Evolutionary conservation across 92 coral and sea anemone species (phyloP).

Genomic region (Epizoanthus rinbou): DNA sequence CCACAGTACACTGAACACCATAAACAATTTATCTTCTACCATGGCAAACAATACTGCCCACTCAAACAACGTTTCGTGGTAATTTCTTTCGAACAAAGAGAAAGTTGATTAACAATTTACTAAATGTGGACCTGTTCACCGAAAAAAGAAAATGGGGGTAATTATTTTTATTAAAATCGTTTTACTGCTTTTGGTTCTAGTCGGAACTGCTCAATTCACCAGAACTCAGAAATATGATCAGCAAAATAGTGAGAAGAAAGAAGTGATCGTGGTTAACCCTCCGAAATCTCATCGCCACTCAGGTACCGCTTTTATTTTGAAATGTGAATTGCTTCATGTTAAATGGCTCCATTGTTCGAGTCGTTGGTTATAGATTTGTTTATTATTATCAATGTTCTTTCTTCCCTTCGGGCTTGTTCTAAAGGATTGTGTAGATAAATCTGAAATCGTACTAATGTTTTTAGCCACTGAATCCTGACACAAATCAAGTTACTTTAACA

Average conservation of each 20-base stretch:
- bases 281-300: slow-evolving; percentile 29
- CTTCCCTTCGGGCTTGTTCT: not conserved
- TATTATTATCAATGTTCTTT: not conserved
- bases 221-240: not conserved
- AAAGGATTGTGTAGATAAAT: not conserved
- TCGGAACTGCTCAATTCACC: not conserved
- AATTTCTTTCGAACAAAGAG: not conserved
- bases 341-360: not conserved
- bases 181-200: slow-evolving; percentile 14
- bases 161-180: not conserved
- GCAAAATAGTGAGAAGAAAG: slow-evolving; percentile 20
- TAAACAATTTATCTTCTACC: not conserved
- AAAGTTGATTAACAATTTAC: slow-evolving; percentile 13
- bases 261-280: slow-evolving; percentile 19
- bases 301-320: slow-evolving; percentile 20
- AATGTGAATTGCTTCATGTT: not conserved
- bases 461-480: no score
- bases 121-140: not conserved
- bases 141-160: not conserved
- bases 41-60: not conserved
- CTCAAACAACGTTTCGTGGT: not conserved
- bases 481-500: no score
- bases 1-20: slow-evolving; percentile 13
- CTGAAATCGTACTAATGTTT: no score
- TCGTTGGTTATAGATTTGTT: not conserved